Evolutionary conservation across 2,113 vertebrate species (phyloP), one percentile per base, ranked within the genome.

Genomic region (Paralichthys olivaceus): DNA sequence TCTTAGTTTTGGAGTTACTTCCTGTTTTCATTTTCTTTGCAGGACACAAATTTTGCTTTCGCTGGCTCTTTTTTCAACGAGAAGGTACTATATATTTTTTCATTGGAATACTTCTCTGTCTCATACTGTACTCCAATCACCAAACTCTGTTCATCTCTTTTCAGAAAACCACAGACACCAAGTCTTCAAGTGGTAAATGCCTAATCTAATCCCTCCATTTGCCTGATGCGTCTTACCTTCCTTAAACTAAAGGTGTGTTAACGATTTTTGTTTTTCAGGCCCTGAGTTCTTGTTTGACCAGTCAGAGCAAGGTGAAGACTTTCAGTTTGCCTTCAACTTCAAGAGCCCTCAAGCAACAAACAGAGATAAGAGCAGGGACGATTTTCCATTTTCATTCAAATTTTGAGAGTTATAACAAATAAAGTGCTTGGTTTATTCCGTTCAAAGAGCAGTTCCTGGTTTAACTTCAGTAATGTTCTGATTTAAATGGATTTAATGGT

Each of bases 361-460:
- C 37, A 83, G 78, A 63, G 79, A 89, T n/a, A 72, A 81, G 34
- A 65, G n/a, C 25, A 63, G 1, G 13, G 85, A 92, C 4, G 83
- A 84, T 0, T 91, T 93, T 64, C 80, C 93, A n/a, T 95, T 95
- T 80, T 91, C 92, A 25, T 93, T 95, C 69, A 91, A 87, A 77
- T 94, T 93, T 72, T 91, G 65, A 66, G 73, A 43, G 49, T 61
- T 84, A 4, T 20, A 56, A 72, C 20, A 23, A 15, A 55, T 51
- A 29, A 4, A 51, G 58, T 5, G 5, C 8, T 37, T 37, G 15
- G 4, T 55, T 23, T 13, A 6, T 55, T 51, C 60, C 20, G 55
- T 79, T 79, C 1, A 40, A 5, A 47, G 5, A 62, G 0, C 28
- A 53, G 5, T 61, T 84, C 2, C 0, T 60, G 3, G 11, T 32